Percentiles rank a stretch among this genome's conserved stretches.
These are phyloP conservation scores for Drosophila leontia DNA, from an alignment of 1,140 invertebrate genomes.

Conservation along the genomic window DNA sequence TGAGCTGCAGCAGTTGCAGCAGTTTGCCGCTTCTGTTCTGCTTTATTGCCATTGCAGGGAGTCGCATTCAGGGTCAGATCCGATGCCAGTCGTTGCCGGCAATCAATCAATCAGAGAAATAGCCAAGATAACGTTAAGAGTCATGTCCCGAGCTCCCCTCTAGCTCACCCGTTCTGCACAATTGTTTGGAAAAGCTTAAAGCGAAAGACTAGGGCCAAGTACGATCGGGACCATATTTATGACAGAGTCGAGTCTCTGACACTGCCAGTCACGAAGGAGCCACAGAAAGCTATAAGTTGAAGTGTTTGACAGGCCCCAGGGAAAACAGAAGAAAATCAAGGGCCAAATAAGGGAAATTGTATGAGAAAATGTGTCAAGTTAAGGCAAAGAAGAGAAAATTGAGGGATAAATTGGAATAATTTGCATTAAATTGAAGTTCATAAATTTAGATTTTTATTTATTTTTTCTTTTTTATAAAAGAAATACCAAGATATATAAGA, in stretches of 20 bases:
- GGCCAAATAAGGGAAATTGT: background rate
- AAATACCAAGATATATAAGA: background rate
- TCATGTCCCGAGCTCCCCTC: background rate
- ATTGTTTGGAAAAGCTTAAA: slow-evolving; percentile 18
- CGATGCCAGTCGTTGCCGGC: slow-evolving; percentile 45
- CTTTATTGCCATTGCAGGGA: slow-evolving; percentile 22
- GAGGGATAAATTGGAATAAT: background rate
- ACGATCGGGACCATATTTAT: slow-evolving; percentile 30
- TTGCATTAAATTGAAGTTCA: background rate
- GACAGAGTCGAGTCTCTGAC: slow-evolving; percentile 26
- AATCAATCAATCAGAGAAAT: slow-evolving; percentile 76
- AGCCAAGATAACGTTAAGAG: slow-evolving; percentile 52
- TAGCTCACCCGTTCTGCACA: background rate
- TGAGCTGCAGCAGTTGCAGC: slow-evolving; percentile 18
- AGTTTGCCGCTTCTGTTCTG: slow-evolving; percentile 38
- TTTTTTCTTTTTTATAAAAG: background rate
- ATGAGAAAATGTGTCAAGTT: background rate
- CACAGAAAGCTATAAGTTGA: background rate
- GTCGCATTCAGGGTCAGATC: slow-evolving; percentile 44
- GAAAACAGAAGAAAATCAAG: slow-evolving; percentile 2
- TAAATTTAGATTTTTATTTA: no score
- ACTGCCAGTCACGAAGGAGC: slow-evolving; percentile 37
- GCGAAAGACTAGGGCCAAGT: slow-evolving; percentile 7
- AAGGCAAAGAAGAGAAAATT: background rate
- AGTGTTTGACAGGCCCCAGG: slow-evolving; percentile 9